phyloP scores from a whole-genome alignment of 2,888 invertebrate species.

The Pseudococcus viburni region DNA sequence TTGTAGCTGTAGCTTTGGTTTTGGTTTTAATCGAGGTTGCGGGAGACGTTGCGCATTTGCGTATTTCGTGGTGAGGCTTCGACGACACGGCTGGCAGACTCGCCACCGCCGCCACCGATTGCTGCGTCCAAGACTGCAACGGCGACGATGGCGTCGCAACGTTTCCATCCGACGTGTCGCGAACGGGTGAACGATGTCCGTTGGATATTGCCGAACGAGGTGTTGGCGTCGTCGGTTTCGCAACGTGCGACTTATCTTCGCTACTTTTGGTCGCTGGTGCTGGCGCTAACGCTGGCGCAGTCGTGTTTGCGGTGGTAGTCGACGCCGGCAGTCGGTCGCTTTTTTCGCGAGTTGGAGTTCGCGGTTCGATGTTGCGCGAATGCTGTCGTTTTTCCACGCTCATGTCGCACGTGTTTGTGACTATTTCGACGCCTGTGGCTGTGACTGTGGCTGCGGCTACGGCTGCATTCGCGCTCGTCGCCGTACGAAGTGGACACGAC shows the following conservation, averaged over 20 bases:
- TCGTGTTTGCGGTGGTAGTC: no score
- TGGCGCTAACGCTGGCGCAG: no score
- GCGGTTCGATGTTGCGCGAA: neutral
- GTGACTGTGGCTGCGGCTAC: neutral
- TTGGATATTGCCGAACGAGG: no score
- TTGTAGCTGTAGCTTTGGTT: no score
- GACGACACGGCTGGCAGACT: no score
- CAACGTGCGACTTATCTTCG: neutral
- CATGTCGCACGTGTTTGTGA: neutral
- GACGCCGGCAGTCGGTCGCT: neutral
- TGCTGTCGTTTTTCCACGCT: neutral
- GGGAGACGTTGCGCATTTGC: neutral
- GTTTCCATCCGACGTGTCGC: no score
- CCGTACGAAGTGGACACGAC: neutral
- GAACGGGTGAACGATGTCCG: no score
- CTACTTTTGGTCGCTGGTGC: neutral
- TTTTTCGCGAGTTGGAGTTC: slow-evolving; percentile 6
- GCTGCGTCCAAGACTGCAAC: no score
- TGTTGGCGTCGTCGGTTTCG: neutral
- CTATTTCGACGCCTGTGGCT: no score
- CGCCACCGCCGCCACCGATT: no score
- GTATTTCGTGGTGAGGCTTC: neutral
- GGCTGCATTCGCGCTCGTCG: neutral
- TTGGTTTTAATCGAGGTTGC: no score
- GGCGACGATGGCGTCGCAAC: no score